Percentiles rank a stretch among this genome's conserved stretches.
Evolutionary conservation across 1,140 invertebrate genomes (phyloP).

Genomic region (Drosophila seguyi): DNA sequence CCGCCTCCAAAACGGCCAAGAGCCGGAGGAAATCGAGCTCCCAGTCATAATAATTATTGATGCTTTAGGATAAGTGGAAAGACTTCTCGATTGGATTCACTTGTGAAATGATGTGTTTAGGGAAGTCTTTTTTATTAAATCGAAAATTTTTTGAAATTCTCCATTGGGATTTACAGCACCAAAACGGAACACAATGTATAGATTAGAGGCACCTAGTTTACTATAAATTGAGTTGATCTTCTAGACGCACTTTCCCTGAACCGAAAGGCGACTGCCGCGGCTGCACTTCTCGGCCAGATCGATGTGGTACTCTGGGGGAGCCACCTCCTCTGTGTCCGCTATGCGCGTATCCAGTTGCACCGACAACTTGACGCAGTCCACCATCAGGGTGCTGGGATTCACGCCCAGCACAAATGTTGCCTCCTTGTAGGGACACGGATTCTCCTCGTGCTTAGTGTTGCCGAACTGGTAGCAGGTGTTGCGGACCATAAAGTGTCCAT

Average conservation of each 20-base stretch:
- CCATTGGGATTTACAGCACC: neutral
- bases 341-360: slow-evolving; percentile 72
- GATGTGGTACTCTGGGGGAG: slow-evolving; percentile 64
- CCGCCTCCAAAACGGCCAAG: slow-evolving; percentile 3
- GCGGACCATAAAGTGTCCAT: slow-evolving; percentile 86
- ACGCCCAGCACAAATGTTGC: slow-evolving; percentile 85
- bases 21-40: slow-evolving; percentile 37
- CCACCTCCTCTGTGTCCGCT: slow-evolving; percentile 22
- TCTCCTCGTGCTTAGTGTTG: slow-evolving; percentile 40
- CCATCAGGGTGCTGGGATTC: slow-evolving; percentile 85
- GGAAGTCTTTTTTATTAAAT: slow-evolving; percentile 9
- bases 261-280: slow-evolving; percentile 62
- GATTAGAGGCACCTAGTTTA: slow-evolving; percentile 5
- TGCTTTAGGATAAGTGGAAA: neutral
- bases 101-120: neutral
- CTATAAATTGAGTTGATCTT: neutral
- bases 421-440: slow-evolving; percentile 84
- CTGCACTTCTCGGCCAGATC: slow-evolving; percentile 66
- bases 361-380: slow-evolving; percentile 85
- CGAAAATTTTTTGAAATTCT: slow-evolving; percentile 5
- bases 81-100: slow-evolving; percentile 17
- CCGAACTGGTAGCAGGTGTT: slow-evolving; percentile 86
- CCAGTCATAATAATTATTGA: slow-evolving; percentile 4
- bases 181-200: slow-evolving; percentile 13
- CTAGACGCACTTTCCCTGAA: slow-evolving; percentile 49